Base-by-base conservation (phyloP, 2,113 vertebrate species). In the Hyaena hyaena region DNA sequence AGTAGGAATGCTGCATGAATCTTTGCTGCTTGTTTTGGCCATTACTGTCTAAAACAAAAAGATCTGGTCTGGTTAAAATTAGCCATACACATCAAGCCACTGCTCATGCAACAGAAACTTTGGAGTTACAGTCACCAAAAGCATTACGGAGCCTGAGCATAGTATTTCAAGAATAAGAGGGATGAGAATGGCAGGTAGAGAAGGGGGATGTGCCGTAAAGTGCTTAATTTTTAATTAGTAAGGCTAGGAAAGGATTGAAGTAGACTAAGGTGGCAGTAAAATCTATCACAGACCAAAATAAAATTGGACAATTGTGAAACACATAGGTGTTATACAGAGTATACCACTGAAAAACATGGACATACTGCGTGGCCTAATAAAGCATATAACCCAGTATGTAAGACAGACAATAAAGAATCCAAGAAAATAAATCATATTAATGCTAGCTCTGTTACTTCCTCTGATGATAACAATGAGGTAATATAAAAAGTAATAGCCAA, bases 61-160 rank as follows among this genome's bases (percentile, higher is more conserved):
- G 31, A 73, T 92, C 86, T 93, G 79, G 33, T 92, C 86, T 93
- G 79, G 33, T 68, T 79, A 48, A 63, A 86, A 71, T 79, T 79
- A 93, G 48, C 14, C 77, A 17, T 28, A 7, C 33, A 79, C n/a
- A 88, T 4, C 0, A 24, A 74, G 35, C 7, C 66, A 92, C 10
- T 80, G 16, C 10, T 31, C 2, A 4, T 16, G 5, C 2, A 82
- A 39, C 2, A 63, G 50, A 84, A 73, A 93, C 5, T 43, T 9
- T 65, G 63, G 12, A 74, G 26, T 63, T 87, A 48, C 11, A 17
- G 7, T 74, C 53, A 93, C 10, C 69, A 74, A 88, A 21, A 84
- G 23, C 65, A 43, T 85, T 23, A 9, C 23, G 24, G 71, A 48
- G 7, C 39, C 10, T 69, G 50, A 66, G 4, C 10, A 28, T 35